phyloP scores from a whole-genome alignment of 2,113 vertebrate species.

The Tinamus guttatus region DNA sequence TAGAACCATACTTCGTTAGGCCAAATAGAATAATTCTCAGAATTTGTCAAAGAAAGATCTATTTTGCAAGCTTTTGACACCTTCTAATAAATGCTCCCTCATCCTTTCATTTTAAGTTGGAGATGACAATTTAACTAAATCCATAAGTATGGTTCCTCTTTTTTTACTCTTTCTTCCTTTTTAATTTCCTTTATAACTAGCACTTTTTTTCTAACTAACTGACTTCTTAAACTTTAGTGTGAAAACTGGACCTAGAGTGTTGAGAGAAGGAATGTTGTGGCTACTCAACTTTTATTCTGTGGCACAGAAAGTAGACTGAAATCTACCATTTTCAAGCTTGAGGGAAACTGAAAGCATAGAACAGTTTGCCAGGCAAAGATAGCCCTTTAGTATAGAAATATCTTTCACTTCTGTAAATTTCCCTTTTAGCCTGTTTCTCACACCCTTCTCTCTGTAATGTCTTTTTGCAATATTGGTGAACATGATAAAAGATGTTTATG shows the following conservation, averaged over 20 bases:
- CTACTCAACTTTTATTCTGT: neutral
- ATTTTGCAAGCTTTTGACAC: neutral
- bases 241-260: neutral
- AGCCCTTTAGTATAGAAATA: neutral
- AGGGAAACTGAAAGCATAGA: neutral
- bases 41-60: neutral
- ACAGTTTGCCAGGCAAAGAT: neutral
- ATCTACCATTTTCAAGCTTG: neutral
- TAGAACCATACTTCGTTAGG: neutral
- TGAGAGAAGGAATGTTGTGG: neutral
- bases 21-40: neutral
- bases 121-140: neutral
- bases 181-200: neutral
- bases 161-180: neutral
- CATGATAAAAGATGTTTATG: neutral
- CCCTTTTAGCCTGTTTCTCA: rapidly evolving
- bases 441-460: neutral
- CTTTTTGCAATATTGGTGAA: neutral
- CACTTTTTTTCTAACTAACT: neutral
- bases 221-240: neutral
- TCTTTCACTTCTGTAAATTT: neutral
- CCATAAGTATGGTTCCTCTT: neutral
- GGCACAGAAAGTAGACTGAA: neutral
- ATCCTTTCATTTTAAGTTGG: neutral
- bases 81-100: neutral